phyloP scores from a whole-genome alignment of 2,888 invertebrate genomes.

The Limnephilus auricula region DNA sequence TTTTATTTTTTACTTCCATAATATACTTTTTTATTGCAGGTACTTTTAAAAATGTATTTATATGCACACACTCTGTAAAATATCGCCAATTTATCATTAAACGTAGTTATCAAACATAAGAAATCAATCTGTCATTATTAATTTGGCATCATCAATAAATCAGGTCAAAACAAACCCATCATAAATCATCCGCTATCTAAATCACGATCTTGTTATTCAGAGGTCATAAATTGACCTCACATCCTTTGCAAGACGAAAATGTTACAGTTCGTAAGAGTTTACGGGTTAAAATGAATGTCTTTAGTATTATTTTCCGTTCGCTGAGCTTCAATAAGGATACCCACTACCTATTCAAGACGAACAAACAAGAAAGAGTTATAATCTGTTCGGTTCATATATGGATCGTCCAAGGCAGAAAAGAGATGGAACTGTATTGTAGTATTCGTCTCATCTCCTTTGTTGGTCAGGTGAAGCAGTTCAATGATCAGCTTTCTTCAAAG shows the following conservation, averaged over 20 bases:
- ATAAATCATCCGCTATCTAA: neutral
- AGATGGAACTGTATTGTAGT: neutral
- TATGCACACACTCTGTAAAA: neutral
- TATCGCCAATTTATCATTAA: neutral
- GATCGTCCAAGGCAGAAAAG: neutral
- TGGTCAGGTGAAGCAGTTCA: conserved; percentile 52
- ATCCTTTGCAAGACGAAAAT: neutral
- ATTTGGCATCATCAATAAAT: conserved; percentile 2
- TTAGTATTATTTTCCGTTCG: neutral
- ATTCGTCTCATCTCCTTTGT: conserved; percentile 20
- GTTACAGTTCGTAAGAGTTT: neutral
- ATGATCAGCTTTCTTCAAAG: conserved; percentile 61
- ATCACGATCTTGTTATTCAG: neutral
- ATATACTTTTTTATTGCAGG: neutral
- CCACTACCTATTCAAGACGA: neutral
- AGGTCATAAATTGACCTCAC: neutral
- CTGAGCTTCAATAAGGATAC: neutral
- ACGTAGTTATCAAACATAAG: neutral
- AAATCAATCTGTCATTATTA: neutral
- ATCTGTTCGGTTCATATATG: neutral
- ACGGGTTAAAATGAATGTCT: neutral
- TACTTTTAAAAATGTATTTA: neutral
- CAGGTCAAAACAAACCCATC: conserved; percentile 2
- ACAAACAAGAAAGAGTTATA: neutral
- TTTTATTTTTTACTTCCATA: neutral